A percentile compares a stretch with the other conserved stretches of the same genome.
Evolutionary conservation across 2,113 vertebrate genomes (phyloP).

Genomic region (Forbesichthys papilliferus): DNA sequence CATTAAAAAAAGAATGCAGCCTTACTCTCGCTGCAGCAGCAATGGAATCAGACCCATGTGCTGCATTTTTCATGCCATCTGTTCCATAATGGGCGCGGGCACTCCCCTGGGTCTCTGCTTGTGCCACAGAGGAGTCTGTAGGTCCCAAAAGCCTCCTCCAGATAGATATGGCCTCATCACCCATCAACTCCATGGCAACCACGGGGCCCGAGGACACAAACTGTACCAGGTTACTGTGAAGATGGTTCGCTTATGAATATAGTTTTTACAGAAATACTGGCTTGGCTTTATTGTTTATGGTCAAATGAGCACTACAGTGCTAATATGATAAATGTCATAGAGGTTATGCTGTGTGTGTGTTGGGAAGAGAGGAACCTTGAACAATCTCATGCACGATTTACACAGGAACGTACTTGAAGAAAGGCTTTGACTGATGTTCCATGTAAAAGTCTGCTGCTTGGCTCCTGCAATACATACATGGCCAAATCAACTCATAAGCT

Average conservation of each 20-base stretch:
- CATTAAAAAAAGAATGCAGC: not conserved
- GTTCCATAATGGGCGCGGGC: constrained; percentile 83
- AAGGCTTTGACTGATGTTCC: constrained; percentile 89
- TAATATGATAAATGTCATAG: constrained; percentile 28
- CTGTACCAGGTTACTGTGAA: constrained; percentile 85
- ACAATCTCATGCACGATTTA: constrained; percentile 49
- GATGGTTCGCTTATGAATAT: not conserved
- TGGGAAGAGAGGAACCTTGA: constrained; percentile 21
- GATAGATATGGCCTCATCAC: constrained; percentile 84
- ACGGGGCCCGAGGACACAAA: constrained; percentile 86
- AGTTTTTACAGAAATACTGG: not conserved
- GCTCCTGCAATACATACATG: constrained; percentile 80
- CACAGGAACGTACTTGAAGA: constrained; percentile 86
- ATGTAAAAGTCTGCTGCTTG: constrained; percentile 88
- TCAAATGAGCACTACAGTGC: constrained; percentile 38
- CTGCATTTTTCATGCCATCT: constrained; percentile 82
- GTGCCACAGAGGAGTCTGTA: constrained; percentile 76
- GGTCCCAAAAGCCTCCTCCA: constrained; percentile 87
- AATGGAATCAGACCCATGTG: constrained; percentile 87
- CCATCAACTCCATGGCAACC: constrained; percentile 92
- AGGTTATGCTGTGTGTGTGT: constrained; percentile 23
- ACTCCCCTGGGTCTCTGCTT: constrained; percentile 78
- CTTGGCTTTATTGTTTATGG: not conserved
- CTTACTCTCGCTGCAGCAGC: constrained; percentile 90
- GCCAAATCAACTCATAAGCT: constrained; percentile 47